These are phyloP conservation scores for Melierax canorus DNA, from an alignment of 2,113 vertebrate genomes.

Conservation along the genomic window DNA sequence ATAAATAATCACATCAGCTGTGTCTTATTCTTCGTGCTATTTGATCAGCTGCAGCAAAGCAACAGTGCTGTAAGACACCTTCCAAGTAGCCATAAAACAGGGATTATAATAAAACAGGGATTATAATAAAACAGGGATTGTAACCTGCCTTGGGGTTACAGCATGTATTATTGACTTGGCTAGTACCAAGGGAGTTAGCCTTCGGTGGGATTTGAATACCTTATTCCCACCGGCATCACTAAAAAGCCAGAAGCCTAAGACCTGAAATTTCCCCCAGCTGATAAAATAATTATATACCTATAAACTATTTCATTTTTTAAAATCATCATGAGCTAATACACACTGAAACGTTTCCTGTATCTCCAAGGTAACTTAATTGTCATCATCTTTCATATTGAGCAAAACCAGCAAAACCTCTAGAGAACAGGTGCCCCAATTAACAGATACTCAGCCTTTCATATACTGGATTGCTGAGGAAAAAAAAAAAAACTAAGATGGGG, in stretches of 20 bases:
- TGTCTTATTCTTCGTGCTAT: not conserved
- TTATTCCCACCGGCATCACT: not conserved
- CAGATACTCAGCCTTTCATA: not conserved
- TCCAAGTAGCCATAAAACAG: not conserved
- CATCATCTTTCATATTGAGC: not conserved
- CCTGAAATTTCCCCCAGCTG: not conserved
- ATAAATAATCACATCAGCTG: not conserved
- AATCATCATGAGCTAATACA: not conserved
- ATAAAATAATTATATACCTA: not conserved
- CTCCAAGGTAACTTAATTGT: not conserved
- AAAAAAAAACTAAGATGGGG: not conserved
- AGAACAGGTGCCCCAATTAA: constrained; percentile 2
- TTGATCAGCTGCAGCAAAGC: not conserved
- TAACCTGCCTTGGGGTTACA: not conserved
- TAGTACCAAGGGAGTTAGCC: not conserved
- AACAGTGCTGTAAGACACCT: not conserved
- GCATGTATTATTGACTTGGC: not conserved
- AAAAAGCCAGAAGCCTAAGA: not conserved
- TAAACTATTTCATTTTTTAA: not conserved
- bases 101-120: not conserved
- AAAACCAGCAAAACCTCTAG: not conserved
- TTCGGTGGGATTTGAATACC: not conserved
- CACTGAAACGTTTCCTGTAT: not conserved
- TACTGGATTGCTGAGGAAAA: not conserved
- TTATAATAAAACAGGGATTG: not conserved